Base-by-base conservation (phyloP, 2,888 invertebrate genomes). In the Epirrhoe alternata region DNA sequence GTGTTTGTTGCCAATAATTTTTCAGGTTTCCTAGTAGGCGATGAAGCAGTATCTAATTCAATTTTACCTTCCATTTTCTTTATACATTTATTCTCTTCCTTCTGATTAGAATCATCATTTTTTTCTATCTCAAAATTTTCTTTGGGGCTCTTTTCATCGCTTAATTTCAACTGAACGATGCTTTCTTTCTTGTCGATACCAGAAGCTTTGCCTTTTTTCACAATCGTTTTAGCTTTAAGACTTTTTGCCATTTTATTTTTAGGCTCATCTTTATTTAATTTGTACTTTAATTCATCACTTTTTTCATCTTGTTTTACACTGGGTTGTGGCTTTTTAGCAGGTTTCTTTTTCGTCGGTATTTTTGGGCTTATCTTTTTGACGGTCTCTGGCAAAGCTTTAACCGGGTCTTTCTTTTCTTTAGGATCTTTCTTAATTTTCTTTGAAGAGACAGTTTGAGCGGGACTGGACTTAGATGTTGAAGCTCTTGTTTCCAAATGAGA, bases 391-490 rank as follows among this genome's bases (percentile, higher is more conserved):
- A 73, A 24, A 66, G n/a, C 77, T 86, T 88, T 92, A 81, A 77
- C 33, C 80, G 84, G 12, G 62, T 87, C 89, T 79, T 92, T 92
- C 73, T 89, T 90, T 72, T 92, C 89, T 75, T 89, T 89, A 61
- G 78, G 45, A 67, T 88, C 88, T 78, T 87, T 90, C 67, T 86
- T 90, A 62, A 74, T 51, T 73, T 89, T 92, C 78, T 91, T 92
- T 57, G 87, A 84, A 47, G 87, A 86, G 65, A 85, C 84, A 73
- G 83, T 84, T 74, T 84, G 83, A 49, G 85, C 71, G 14, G 76
- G 60, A 64, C 59, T 76, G 8, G 77, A 49, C 76, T 87, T 90
- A 38, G 88, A 83, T 50, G 84, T 68, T 58, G 83, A 84, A 51
- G 81, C 70, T 75, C 88, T 90, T 64, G 71, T 71, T 53, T 89